These are phyloP conservation scores for Camponotus floridanus DNA, from an alignment of 1,140 invertebrate genomes.

Conservation along the genomic window DNA sequence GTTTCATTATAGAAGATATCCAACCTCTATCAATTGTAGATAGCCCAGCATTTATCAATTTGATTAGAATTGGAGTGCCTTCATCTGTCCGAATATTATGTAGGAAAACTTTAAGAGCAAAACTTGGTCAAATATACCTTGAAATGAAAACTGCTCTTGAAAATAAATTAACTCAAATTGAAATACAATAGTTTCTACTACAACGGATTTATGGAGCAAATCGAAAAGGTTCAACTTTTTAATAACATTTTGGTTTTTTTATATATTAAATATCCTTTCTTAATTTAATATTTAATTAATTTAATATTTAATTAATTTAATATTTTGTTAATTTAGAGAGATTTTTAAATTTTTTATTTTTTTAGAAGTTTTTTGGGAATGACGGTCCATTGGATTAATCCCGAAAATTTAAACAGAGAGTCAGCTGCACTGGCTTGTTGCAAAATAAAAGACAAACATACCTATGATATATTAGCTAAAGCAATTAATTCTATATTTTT, in stretches of 20 bases:
- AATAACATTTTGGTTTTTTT: background rate
- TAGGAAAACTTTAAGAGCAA: background rate
- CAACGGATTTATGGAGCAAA: no score
- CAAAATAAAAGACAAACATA: background rate
- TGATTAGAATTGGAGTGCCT: background rate
- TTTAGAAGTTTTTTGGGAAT: constrained; percentile 21
- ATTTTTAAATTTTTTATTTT: background rate
- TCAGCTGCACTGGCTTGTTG: constrained; percentile 22
- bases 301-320: no score
- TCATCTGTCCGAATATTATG: constrained; percentile 14
- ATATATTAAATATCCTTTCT: constrained; percentile 10
- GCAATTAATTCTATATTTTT: constrained; percentile 6
- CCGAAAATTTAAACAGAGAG: constrained; percentile 15
- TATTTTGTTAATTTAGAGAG: constrained; percentile 11
- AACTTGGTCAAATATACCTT: background rate
- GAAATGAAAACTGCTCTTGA: constrained; percentile 16
- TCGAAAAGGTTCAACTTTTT: constrained; percentile 8
- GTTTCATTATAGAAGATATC: constrained; percentile 14
- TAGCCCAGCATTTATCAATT: background rate
- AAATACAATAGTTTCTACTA: no score
- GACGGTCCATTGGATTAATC: constrained; percentile 23
- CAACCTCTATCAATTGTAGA: background rate
- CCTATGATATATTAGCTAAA: background rate
- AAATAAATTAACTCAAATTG: no score
- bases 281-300: no score